Evolutionary conservation across 1,140 invertebrate species (phyloP).

Genomic region (Sminthurinus signatus): DNA sequence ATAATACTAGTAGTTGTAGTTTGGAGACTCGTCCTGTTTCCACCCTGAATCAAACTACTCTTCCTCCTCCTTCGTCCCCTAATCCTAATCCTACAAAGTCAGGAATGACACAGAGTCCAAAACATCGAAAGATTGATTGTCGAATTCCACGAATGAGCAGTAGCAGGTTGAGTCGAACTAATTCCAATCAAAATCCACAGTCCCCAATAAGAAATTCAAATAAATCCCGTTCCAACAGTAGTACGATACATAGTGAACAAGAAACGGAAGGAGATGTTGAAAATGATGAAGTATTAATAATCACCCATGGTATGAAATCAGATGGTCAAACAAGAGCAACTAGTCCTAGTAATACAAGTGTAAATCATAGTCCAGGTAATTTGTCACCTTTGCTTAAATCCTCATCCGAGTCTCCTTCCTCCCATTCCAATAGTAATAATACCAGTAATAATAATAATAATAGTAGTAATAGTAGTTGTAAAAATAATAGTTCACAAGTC

Average conservation of each 20-base stretch:
- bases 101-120: slow-evolving; percentile 18
- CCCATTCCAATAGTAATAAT: slow-evolving; percentile 11
- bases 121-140: slow-evolving; percentile 23
- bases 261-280: slow-evolving; percentile 3
- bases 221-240: too few species aligned
- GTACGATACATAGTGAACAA: too few species aligned
- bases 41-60: too few species aligned
- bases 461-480: too few species aligned
- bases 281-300: too few species aligned
- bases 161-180: slow-evolving; percentile 7
- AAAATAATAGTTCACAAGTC: too few species aligned
- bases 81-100: slow-evolving; percentile 3
- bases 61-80: background rate
- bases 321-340: slow-evolving; percentile 9
- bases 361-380: slow-evolving; percentile 18
- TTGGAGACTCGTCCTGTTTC: too few species aligned
- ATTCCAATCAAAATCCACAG: slow-evolving; percentile 10
- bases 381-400: slow-evolving; percentile 11
- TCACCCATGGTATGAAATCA: too few species aligned
- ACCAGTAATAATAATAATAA: too few species aligned
- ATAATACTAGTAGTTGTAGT: too few species aligned
- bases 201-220: too few species aligned
- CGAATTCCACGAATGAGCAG: slow-evolving; percentile 23
- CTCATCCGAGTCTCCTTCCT: slow-evolving; percentile 17
- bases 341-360: too few species aligned